Percentiles rank a stretch among this genome's conserved stretches.
These are phyloP conservation scores for Melanotaenia trifasciata DNA, from an alignment of 2,797 vertebrate genomes.

Conservation along the genomic window DNA sequence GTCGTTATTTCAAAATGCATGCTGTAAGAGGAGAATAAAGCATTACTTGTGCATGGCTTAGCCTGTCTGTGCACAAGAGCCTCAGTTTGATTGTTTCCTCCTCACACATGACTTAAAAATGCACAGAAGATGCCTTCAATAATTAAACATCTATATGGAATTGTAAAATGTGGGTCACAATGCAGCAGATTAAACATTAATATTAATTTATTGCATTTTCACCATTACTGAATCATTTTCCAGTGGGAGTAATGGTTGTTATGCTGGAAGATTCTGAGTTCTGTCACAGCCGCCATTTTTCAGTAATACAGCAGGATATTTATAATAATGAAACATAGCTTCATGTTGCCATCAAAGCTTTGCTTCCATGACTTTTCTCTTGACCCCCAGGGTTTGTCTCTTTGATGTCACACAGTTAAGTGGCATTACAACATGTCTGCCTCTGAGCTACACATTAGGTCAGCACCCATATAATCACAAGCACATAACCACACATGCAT, in stretches of 20 bases:
- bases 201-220: slow-evolving; percentile 6
- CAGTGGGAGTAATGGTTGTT: background rate
- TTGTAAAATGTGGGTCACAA: slow-evolving; percentile 48
- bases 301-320: slow-evolving; percentile 23
- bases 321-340: slow-evolving; percentile 56
- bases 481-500: background rate
- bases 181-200: slow-evolving; percentile 11
- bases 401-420: slow-evolving; percentile 65
- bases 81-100: slow-evolving; percentile 15
- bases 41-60: slow-evolving; percentile 18
- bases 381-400: slow-evolving; percentile 44
- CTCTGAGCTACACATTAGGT: slow-evolving; percentile 28
- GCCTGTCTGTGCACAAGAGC: slow-evolving; percentile 4
- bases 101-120: slow-evolving; percentile 17
- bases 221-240: slow-evolving; percentile 5
- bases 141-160: slow-evolving; percentile 34
- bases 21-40: slow-evolving; percentile 28
- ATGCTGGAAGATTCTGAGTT: slow-evolving; percentile 10
- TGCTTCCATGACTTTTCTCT: slow-evolving; percentile 37
- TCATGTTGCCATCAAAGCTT: slow-evolving; percentile 60
- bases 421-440: slow-evolving; percentile 47
- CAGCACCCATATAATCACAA: slow-evolving; percentile 7
- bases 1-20: slow-evolving; percentile 42
- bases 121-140: slow-evolving; percentile 42
- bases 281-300: slow-evolving; percentile 9